Conservation (phyloP, 2,888 invertebrate genomes). For the Silvanus unidentatus region DNA sequence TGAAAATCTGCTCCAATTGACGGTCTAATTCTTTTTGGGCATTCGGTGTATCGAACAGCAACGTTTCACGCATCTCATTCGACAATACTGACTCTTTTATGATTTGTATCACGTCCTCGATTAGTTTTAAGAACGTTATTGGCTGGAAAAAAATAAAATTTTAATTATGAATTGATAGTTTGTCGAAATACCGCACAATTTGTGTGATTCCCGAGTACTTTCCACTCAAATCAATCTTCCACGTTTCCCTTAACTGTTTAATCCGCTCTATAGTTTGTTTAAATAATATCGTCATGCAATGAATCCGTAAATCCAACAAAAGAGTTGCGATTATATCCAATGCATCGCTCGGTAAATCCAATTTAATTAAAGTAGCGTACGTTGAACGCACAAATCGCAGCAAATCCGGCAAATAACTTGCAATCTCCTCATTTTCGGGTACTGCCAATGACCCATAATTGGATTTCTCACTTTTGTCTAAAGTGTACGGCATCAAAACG, state of each 20-base stretch:
- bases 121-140: slow-evolving; percentile 63
- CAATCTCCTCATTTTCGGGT: slow-evolving; percentile 52
- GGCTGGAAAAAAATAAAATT: slow-evolving; percentile 47
- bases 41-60: slow-evolving; percentile 51
- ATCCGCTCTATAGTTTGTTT: slow-evolving; percentile 78
- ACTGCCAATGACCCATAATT: slow-evolving; percentile 51
- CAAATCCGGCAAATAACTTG: slow-evolving; percentile 72
- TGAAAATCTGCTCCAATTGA: slow-evolving; percentile 56
- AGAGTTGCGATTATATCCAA: slow-evolving; percentile 77
- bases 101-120: slow-evolving; percentile 66
- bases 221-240: slow-evolving; percentile 79
- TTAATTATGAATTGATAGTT: slow-evolving; percentile 8
- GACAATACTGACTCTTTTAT: slow-evolving; percentile 65
- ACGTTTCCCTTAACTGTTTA: slow-evolving; percentile 71
- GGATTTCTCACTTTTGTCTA: slow-evolving; percentile 46
- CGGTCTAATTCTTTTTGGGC: slow-evolving; percentile 48
- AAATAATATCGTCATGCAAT: slow-evolving; percentile 79
- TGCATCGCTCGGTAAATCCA: slow-evolving; percentile 85
- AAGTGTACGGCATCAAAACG: slow-evolving; percentile 63
- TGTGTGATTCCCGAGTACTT: slow-evolving; percentile 64
- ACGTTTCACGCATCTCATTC: slow-evolving; percentile 61
- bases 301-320: slow-evolving; percentile 79
- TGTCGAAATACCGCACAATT: not conserved
- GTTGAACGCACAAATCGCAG: slow-evolving; percentile 74
- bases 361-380: slow-evolving; percentile 71